A percentile compares a stretch with the other conserved stretches of the same genome.
These are phyloP conservation scores for Polypterus bichir DNA, from an alignment of 2,113 vertebrate genomes.

Conservation along the genomic window DNA sequence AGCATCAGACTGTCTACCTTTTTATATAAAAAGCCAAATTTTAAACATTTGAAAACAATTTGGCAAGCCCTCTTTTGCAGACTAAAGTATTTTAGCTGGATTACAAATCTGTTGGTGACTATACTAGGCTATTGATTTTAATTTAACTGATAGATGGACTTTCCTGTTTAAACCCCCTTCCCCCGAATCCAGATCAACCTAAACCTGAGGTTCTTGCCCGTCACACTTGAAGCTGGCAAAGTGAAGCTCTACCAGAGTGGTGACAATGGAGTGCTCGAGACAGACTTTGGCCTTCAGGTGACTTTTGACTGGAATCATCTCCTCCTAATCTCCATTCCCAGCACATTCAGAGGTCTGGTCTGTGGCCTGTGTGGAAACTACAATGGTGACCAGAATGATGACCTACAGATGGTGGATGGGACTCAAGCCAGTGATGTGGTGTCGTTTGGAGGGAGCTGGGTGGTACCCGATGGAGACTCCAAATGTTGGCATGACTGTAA, in stretches of 20 bases:
- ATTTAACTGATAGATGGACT: conserved; percentile 15
- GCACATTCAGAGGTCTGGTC: conserved; percentile 25
- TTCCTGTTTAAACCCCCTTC: conserved; percentile 19
- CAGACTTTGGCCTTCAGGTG: conserved; percentile 31
- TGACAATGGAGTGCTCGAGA: conserved; percentile 18
- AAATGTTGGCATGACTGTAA: conserved; percentile 16
- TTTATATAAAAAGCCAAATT: too few relatives aligned
- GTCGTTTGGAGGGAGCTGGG: conserved; percentile 37
- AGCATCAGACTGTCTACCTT: too few relatives aligned
- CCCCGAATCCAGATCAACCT: conserved; percentile 30
- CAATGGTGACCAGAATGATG: conserved; percentile 27
- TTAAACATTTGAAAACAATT: conserved; percentile 8
- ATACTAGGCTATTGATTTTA: conserved; percentile 1
- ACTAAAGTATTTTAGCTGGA: too few relatives aligned
- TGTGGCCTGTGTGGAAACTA: conserved; percentile 48
- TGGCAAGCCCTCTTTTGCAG: too few relatives aligned
- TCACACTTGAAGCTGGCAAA: conserved; percentile 18
- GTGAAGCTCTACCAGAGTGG: conserved; percentile 24
- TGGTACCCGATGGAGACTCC: conserved; percentile 22
- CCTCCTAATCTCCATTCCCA: conserved; percentile 26
- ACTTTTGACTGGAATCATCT: conserved; percentile 26
- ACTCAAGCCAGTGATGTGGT: conserved; percentile 12
- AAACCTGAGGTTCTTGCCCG: conserved; percentile 31
- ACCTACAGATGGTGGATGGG: conserved; percentile 25
- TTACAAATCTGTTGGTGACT: too few relatives aligned